Base-by-base conservation (phyloP, 2,888 invertebrate species). In the Punctoribates punctum region DNA sequence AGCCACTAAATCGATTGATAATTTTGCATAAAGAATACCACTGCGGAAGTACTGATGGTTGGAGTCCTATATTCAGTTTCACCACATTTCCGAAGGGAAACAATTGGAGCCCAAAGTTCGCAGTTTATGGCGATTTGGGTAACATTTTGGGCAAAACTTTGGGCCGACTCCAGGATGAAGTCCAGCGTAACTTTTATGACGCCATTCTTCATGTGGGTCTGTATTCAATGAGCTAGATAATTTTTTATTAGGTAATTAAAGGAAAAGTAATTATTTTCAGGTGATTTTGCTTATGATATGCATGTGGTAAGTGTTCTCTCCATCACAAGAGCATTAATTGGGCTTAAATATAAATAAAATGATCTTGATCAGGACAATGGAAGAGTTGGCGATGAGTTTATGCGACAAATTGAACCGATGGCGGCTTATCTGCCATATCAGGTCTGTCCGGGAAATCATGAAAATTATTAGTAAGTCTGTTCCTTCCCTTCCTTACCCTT, bases 361-460 rank as follows among this genome's bases (percentile, higher is more conserved):
- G n/a, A n/a, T n/a, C n/a, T n/a, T n/a, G n/a, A n/a, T n/a, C 80
- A 88, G 42, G 77, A 78, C 15, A 75, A 75, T 57, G 78, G 60
- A 27, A 15, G 74, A 4, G 62, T 75, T 46, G 97, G 97, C 0
- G 95, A 97, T 86, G 88, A 90, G 83, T 97, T 95, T 85, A 94
- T 97, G 95, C 87, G 90, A 4, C 92, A 94, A 86, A 90, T 97
- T 77, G 90, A 96, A 85, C 88, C 92, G 0, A 87, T 96, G 51
- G 95, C 96, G 27, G 93, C 92, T 29, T 90, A 91, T 83, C 86
- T 96, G 79, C 96, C 96, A 0, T 97, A 97, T 84, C 85, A 86
- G 85, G 83, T 92, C 0, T 91, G 92, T 81, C 90, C 92, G n/a
- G 96, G 95, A 73, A 95, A 95, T 85, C 95, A 95, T 82, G 94